These are phyloP conservation scores for Nibea albiflora DNA, from an alignment of 2,113 vertebrate genomes.

Conservation along the genomic window DNA sequence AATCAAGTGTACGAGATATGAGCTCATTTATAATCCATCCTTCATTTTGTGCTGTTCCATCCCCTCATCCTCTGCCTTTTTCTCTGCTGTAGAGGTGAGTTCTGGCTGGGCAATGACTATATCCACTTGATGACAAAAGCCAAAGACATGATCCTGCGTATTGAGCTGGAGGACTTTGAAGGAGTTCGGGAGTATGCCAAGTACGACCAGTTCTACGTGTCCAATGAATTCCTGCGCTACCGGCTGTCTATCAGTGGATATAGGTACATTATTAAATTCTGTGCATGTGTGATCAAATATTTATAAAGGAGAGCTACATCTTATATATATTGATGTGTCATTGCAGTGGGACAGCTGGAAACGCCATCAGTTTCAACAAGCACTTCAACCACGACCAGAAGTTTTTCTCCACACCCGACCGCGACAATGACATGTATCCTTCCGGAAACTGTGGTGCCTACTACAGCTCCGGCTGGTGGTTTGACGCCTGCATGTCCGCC, in stretches of 20 bases:
- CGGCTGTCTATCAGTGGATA: constrained; percentile 90
- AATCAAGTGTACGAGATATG: constrained; percentile 21
- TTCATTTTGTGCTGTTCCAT: constrained; percentile 1
- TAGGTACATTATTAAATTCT: constrained; percentile 56
- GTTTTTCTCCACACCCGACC: constrained; percentile 95
- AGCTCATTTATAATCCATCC: constrained; percentile 16
- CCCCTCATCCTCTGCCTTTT: neutral
- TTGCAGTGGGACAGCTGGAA: constrained; percentile 90
- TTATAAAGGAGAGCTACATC: neutral
- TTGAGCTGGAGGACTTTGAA: constrained; percentile 95
- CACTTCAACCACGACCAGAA: constrained; percentile 94
- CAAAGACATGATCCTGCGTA: constrained; percentile 91
- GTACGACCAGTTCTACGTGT: constrained; percentile 93
- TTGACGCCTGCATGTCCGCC: constrained; percentile 96
- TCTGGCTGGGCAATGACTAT: constrained; percentile 97
- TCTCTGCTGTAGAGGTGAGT: constrained; percentile 82
- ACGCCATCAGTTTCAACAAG: constrained; percentile 91
- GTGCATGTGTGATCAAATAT: neutral
- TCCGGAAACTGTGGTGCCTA: constrained; percentile 93
- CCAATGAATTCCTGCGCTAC: constrained; percentile 93
- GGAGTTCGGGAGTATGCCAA: constrained; percentile 89
- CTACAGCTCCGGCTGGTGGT: constrained; percentile 99
- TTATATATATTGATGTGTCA: constrained; percentile 5
- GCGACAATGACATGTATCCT: constrained; percentile 93
- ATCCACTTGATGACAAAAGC: constrained; percentile 93